Percentiles rank a stretch among this genome's conserved stretches.
These are phyloP conservation scores for Leptatherina wallacei DNA, from an alignment of 2,797 vertebrate species.

Conservation along the genomic window DNA sequence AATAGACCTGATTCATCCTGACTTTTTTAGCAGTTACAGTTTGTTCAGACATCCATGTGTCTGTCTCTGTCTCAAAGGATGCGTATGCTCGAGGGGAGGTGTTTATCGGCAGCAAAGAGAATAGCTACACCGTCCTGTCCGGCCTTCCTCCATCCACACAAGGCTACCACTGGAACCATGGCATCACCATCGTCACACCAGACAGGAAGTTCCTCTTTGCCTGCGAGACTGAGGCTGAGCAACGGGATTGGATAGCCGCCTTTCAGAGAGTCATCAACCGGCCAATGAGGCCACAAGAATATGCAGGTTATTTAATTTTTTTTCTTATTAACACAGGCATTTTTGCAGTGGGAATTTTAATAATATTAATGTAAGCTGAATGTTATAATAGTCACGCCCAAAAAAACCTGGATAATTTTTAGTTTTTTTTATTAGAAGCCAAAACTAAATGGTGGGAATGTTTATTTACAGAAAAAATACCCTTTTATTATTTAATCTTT, in stretches of 20 bases:
- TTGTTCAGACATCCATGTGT: neutral
- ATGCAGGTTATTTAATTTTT: constrained; percentile 78
- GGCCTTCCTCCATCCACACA: constrained; percentile 91
- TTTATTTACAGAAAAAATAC: neutral
- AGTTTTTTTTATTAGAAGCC: neutral
- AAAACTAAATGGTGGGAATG: neutral
- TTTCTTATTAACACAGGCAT: neutral
- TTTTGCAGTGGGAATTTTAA: too few species aligned
- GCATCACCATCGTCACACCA: constrained; percentile 95
- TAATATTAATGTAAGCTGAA: too few species aligned
- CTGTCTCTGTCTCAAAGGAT: constrained; percentile 82
- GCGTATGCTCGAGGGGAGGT: constrained; percentile 96
- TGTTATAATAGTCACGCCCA: neutral
- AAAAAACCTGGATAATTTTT: neutral
- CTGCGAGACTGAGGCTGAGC: constrained; percentile 92
- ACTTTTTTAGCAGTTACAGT: neutral
- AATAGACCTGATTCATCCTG: neutral
- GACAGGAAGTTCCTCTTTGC: constrained; percentile 95
- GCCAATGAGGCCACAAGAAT: constrained; percentile 98
- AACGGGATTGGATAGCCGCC: constrained; percentile 92
- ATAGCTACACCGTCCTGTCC: constrained; percentile 91
- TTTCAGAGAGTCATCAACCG: constrained; percentile 93
- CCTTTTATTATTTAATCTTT: too few species aligned
- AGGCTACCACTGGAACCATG: constrained; percentile 92
- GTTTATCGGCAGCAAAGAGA: constrained; percentile 96